Evolutionary conservation across 2,113 vertebrate species (phyloP).

Genomic region (Regulus satrapa): DNA sequence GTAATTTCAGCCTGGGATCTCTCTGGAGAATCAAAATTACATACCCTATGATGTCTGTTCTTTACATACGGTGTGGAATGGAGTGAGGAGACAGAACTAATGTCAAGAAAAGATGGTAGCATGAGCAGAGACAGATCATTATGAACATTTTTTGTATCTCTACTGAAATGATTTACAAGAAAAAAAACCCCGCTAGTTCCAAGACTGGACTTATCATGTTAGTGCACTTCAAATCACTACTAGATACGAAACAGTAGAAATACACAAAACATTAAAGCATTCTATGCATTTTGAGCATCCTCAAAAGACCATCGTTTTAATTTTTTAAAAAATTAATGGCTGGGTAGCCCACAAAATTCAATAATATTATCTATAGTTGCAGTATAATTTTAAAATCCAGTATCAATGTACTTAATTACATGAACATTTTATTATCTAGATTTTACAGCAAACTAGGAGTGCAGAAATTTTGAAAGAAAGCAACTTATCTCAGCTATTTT

Average conservation of each 20-base stretch:
- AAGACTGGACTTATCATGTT: not conserved
- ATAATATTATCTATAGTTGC: not conserved
- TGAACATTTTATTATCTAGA: not conserved
- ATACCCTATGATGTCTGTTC: not conserved
- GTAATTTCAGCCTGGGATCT: not conserved
- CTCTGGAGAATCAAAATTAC: not conserved
- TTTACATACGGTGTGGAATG: not conserved
- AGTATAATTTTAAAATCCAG: not conserved
- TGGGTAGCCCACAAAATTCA: not conserved
- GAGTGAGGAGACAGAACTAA: not conserved
- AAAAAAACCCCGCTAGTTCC: not conserved
- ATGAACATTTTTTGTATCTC: not conserved
- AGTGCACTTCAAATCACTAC: not conserved
- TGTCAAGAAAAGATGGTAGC: not conserved
- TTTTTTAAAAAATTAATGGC: not conserved
- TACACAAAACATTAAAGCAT: not conserved
- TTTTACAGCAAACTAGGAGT: not conserved
- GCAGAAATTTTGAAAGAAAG: not conserved
- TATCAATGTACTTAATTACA: not conserved
- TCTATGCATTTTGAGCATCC: not conserved
- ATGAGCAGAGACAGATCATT: fast-evolving
- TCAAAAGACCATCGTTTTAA: not conserved
- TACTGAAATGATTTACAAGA: not conserved
- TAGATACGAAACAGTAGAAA: not conserved
- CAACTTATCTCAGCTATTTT: not conserved